Percentiles rank a stretch among this genome's conserved stretches.
Evolutionary conservation across 1,140 invertebrate genomes (phyloP).

Genomic region (Oppia nitens): DNA sequence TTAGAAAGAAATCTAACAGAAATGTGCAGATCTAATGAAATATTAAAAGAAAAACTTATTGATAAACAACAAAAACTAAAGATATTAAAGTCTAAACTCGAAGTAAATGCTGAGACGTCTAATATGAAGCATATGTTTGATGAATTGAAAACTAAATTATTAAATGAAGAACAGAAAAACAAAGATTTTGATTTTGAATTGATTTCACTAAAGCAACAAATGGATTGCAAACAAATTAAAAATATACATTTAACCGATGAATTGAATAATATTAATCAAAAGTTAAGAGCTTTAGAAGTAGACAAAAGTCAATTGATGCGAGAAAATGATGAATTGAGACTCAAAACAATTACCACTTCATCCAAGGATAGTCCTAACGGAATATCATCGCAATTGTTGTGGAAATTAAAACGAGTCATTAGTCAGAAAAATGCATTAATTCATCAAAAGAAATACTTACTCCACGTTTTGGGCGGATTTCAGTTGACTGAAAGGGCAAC

Average conservation of each 20-base stretch:
- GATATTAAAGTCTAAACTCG: background rate
- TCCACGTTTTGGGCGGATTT: constrained; percentile 17
- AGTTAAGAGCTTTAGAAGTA: background rate
- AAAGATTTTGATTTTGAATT: too few species aligned
- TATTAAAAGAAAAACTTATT: constrained; percentile 6
- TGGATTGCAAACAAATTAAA: background rate
- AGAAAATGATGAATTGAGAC: background rate
- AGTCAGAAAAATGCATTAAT: constrained; percentile 16
- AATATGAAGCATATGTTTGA: background rate
- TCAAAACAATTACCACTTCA: background rate
- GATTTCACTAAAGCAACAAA: background rate
- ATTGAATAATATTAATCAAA: background rate
- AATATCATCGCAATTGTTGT: background rate
- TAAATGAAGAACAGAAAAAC: constrained; percentile 2
- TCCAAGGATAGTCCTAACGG: background rate
- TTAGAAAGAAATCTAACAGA: background rate
- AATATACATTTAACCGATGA: background rate
- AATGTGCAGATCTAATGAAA: background rate
- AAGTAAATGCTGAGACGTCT: background rate
- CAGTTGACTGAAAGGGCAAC: constrained; percentile 20
- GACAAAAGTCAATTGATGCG: background rate
- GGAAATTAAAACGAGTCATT: constrained; percentile 8
- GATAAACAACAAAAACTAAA: constrained; percentile 7
- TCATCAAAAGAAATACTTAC: constrained; percentile 20
- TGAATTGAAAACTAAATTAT: background rate